A percentile compares a stretch with the other conserved stretches of the same genome.
These are phyloP conservation scores for Saxidomus purpurata DNA, from an alignment of 1,140 invertebrate species.

Conservation along the genomic window DNA sequence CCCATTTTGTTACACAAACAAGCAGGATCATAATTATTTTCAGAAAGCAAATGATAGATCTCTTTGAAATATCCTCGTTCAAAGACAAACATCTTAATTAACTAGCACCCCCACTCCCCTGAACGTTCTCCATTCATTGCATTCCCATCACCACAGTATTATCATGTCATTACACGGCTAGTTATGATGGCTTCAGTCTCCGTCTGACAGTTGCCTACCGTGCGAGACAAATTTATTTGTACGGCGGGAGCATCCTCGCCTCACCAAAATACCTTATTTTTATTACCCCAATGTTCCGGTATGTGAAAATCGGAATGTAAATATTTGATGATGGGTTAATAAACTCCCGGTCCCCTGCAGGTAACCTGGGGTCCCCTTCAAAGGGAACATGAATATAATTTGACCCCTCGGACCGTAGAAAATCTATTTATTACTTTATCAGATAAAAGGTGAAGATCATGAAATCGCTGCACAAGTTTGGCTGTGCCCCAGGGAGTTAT, in stretches of 20 bases:
- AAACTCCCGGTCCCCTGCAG: slow-evolving; percentile 1
- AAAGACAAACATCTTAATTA: slow-evolving; percentile 17
- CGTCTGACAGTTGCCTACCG: slow-evolving; percentile 24
- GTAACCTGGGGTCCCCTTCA: slow-evolving; percentile 15
- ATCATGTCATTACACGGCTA: slow-evolving; percentile 47
- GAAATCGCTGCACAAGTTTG: slow-evolving; percentile 11
- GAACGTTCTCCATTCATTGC: not conserved
- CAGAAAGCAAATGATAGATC: not conserved
- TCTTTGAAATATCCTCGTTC: slow-evolving; percentile 4
- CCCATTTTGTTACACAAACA: no score
- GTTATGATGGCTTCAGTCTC: slow-evolving; percentile 11
- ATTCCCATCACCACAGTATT: slow-evolving; percentile 17
- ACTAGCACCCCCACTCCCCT: slow-evolving; percentile 5
- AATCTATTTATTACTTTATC: slow-evolving; percentile 45
- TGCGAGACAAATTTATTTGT: slow-evolving; percentile 45
- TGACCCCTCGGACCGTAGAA: slow-evolving; percentile 28
- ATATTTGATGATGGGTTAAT: slow-evolving; percentile 50
- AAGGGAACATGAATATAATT: slow-evolving; percentile 51
- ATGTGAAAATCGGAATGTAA: slow-evolving; percentile 45
- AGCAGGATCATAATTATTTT: not conserved
- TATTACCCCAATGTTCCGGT: slow-evolving; percentile 44
- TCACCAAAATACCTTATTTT: not conserved
- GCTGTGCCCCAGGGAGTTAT: not conserved
- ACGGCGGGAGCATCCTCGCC: not conserved
- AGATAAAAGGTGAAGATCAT: slow-evolving; percentile 17